Percentiles rank a stretch among this genome's conserved stretches.
Evolutionary conservation across 2,113 vertebrate species (phyloP).

Genomic region (Octodon degus): DNA sequence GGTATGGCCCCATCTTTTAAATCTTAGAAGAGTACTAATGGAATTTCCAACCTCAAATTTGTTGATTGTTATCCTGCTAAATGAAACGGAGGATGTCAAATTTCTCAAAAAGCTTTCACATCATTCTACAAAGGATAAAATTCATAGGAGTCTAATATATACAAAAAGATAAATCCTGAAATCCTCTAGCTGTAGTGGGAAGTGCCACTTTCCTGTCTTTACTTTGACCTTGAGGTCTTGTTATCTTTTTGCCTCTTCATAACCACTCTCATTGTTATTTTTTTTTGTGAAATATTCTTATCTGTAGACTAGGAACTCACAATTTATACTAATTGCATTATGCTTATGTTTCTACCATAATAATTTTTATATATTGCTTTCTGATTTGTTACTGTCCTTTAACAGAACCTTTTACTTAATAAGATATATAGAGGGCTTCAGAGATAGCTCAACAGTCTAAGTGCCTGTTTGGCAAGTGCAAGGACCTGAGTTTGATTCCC

Average conservation of each 20-base stretch:
- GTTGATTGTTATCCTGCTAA: not conserved
- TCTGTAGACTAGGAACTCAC: not conserved
- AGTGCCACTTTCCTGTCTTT: not conserved
- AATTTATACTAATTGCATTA: not conserved
- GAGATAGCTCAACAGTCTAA: too few relatives aligned
- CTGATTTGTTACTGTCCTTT: not conserved
- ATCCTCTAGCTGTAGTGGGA: not conserved
- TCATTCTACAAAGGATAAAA: not conserved
- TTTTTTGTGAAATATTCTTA: not conserved
- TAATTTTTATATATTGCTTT: not conserved
- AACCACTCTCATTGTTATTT: not conserved
- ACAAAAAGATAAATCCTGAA: not conserved
- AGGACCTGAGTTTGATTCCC: too few relatives aligned
- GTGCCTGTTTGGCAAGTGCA: too few relatives aligned
- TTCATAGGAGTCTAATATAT: not conserved
- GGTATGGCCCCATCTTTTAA: not conserved
- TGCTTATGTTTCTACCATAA: not conserved
- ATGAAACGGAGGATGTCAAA: not conserved
- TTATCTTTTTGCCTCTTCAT: not conserved
- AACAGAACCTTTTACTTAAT: not conserved
- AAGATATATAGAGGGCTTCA: not conserved
- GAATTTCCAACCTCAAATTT: constrained; percentile 9
- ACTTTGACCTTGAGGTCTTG: fast-evolving
- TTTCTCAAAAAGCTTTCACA: not conserved
- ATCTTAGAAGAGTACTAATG: not conserved